Conservation (phyloP, 1,140 invertebrate genomes). For the Polypedilum pembai region DNA sequence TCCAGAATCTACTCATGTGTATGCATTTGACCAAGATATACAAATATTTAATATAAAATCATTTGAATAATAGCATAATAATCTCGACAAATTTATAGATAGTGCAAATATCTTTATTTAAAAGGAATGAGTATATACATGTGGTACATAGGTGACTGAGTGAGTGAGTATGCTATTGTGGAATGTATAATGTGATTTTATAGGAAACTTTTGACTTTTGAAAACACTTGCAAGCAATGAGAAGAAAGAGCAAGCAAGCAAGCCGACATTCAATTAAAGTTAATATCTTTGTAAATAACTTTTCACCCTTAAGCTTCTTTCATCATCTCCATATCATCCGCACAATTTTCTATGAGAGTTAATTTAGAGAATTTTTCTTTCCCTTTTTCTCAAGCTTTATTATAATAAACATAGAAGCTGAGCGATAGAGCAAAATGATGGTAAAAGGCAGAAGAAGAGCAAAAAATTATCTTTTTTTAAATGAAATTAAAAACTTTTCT, state of each 20-base stretch:
- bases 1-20: constrained; percentile 4
- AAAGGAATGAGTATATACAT: constrained; percentile 14
- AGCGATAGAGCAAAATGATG: background rate
- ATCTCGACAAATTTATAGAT: constrained; percentile 26
- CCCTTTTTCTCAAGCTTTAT: background rate
- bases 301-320: constrained; percentile 24
- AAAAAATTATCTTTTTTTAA: background rate
- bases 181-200: background rate
- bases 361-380: background rate
- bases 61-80: constrained; percentile 24
- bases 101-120: constrained; percentile 25
- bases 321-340: constrained; percentile 12
- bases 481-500: constrained; percentile 1
- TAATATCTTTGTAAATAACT: constrained; percentile 24
- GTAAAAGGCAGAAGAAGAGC: background rate
- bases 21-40: constrained; percentile 18
- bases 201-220: constrained; percentile 16
- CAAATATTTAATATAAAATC: constrained; percentile 25
- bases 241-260: background rate
- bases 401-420: background rate
- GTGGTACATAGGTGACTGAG: background rate
- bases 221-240: background rate
- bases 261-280: constrained; percentile 12
- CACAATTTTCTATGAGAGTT: background rate
- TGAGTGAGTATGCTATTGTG: background rate